phyloP scores from a whole-genome alignment of 2,888 invertebrate species.

The Litoditis marina region DNA sequence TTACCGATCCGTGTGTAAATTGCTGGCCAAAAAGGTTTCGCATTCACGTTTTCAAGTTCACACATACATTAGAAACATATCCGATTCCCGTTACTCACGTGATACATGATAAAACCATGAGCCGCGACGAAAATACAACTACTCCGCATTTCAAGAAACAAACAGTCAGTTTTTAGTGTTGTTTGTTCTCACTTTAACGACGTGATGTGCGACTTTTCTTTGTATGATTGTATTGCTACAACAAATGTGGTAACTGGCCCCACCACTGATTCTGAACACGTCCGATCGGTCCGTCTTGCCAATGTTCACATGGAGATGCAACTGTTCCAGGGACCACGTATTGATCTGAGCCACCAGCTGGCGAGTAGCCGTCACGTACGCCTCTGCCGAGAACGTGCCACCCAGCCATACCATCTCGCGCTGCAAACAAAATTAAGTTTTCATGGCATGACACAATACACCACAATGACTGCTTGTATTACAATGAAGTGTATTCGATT shows the following conservation, averaged over 20 bases:
- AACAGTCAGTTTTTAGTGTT: background rate
- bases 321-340: slow-evolving; percentile 86
- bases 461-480: too few species aligned
- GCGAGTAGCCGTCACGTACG: slow-evolving; percentile 95
- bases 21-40: too few species aligned
- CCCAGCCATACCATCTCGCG: slow-evolving; percentile 93
- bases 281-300: slow-evolving; percentile 65
- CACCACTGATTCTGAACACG: slow-evolving; percentile 65
- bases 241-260: background rate
- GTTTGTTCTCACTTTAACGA: background rate
- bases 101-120: too few species aligned
- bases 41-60: too few species aligned
- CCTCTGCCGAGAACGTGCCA: slow-evolving; percentile 94
- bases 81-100: too few species aligned
- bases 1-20: too few species aligned
- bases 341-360: slow-evolving; percentile 89
- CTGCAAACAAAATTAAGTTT: slow-evolving; percentile 69
- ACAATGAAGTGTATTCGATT: background rate
- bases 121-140: too few species aligned
- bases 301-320: slow-evolving; percentile 72
- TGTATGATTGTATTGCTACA: too few species aligned
- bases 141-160: too few species aligned
- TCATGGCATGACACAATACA: too few species aligned
- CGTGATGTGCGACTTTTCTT: background rate
- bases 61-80: too few species aligned